phyloP scores from a whole-genome alignment of 53 echinoderm and acorn worm species.

The Apostichopus leukothele region DNA sequence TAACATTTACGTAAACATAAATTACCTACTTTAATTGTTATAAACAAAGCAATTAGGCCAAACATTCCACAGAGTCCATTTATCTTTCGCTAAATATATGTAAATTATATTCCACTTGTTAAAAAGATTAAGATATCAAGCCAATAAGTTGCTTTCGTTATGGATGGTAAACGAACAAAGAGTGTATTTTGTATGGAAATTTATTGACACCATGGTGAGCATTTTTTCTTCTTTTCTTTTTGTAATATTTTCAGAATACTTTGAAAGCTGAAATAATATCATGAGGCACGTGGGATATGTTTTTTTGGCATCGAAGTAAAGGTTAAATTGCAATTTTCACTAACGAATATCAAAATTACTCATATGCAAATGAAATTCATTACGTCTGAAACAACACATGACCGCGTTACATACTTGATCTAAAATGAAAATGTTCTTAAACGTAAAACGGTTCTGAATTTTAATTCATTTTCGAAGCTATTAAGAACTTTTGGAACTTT shows the following conservation, averaged over 20 bases:
- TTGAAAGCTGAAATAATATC: too few species aligned
- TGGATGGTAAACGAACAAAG: not conserved
- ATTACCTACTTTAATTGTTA: too few species aligned
- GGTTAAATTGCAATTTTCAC: not conserved
- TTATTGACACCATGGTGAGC: not conserved
- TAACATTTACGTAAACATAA: too few species aligned
- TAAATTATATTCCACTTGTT: not conserved
- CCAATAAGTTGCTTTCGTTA: not conserved
- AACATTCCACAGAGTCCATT: not conserved
- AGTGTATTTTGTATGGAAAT: not conserved
- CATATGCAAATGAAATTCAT: not conserved
- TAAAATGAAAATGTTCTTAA: not conserved
- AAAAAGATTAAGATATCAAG: not conserved
- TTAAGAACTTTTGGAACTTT: too few species aligned
- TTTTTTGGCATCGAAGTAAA: too few species aligned
- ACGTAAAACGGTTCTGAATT: not conserved
- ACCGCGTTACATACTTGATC: not conserved
- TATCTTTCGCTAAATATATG: not conserved
- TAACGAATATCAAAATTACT: not conserved
- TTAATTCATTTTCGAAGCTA: not conserved
- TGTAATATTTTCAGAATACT: too few species aligned
- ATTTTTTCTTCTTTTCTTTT: too few species aligned
- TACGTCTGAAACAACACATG: not conserved
- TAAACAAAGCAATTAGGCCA: slow-evolving; percentile 1
- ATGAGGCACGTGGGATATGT: too few species aligned